A percentile compares a stretch with the other conserved stretches of the same genome.
phyloP scores from a whole-genome alignment of 2,888 invertebrate species.

The Acleris emargana region DNA sequence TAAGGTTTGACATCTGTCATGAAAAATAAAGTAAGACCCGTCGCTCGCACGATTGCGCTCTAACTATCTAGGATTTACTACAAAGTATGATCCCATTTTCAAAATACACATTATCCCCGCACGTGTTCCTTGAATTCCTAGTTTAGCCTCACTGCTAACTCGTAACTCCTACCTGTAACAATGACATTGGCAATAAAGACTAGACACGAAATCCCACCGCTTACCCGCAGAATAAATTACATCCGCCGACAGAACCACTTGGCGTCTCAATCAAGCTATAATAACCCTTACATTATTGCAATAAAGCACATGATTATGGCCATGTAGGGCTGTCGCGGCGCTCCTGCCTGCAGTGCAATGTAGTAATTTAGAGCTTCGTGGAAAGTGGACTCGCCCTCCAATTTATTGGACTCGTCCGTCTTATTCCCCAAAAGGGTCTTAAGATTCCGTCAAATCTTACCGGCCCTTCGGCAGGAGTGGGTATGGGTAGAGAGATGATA shows the following conservation, averaged over 20 bases:
- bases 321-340: background rate
- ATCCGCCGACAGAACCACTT: background rate
- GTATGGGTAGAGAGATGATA: constrained; percentile 50
- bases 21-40: too few relatives aligned
- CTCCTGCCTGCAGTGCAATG: constrained; percentile 40
- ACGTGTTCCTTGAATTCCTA: background rate
- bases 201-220: constrained; percentile 27
- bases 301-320: constrained; percentile 15
- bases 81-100: background rate
- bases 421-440: constrained; percentile 70
- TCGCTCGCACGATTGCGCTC: too few relatives aligned
- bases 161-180: constrained; percentile 16
- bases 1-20: too few relatives aligned
- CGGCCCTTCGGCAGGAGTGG: constrained; percentile 43
- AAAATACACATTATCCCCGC: too few relatives aligned
- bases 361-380: constrained; percentile 53
- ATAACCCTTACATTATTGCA: constrained; percentile 10
- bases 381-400: constrained; percentile 61
- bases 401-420: constrained; percentile 76
- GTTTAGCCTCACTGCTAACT: background rate
- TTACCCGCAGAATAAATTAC: constrained; percentile 25
- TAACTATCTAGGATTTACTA: too few relatives aligned
- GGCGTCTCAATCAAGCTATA: constrained; percentile 16
- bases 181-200: constrained; percentile 29
- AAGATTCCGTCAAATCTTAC: constrained; percentile 66